Conservation (phyloP, 2,113 vertebrate species). For the Eurystomus gularis region DNA sequence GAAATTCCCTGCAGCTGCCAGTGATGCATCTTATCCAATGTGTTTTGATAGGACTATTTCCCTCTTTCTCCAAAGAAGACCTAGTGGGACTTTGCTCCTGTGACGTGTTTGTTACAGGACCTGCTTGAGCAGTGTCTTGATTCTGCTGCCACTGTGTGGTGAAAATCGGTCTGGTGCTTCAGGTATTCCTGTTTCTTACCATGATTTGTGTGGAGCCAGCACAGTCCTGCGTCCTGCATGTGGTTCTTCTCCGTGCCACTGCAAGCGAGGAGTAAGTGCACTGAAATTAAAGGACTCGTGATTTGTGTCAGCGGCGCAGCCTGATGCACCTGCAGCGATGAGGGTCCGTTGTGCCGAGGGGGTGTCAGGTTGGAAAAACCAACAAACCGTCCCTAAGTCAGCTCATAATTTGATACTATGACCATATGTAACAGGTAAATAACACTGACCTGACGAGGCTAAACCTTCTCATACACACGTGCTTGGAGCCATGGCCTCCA, state of each 20-base stretch:
- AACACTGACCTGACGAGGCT: background rate
- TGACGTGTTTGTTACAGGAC: background rate
- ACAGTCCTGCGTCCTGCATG: background rate
- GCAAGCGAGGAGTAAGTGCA: background rate
- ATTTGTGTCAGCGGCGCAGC: background rate
- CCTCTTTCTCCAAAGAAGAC: background rate
- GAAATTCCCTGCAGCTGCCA: background rate
- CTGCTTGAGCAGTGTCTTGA: slow-evolving; percentile 26
- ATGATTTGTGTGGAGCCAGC: rapidly evolving
- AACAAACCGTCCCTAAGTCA: background rate
- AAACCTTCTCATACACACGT: background rate
- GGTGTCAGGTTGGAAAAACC: background rate
- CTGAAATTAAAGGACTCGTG: background rate
- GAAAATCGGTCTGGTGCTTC: background rate
- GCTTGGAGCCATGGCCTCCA: background rate
- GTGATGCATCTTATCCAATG: rapidly evolving
- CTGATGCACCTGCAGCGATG: background rate
- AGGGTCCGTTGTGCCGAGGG: background rate
- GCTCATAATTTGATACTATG: background rate
- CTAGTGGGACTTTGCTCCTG: background rate
- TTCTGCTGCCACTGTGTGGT: slow-evolving; percentile 72
- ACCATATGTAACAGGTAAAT: background rate
- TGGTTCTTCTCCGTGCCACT: rapidly evolving
- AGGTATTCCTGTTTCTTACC: background rate
- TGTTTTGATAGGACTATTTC: background rate